These are phyloP conservation scores for Erpornis zantholeuca DNA, from an alignment of 2,113 vertebrate genomes.

Conservation along the genomic window DNA sequence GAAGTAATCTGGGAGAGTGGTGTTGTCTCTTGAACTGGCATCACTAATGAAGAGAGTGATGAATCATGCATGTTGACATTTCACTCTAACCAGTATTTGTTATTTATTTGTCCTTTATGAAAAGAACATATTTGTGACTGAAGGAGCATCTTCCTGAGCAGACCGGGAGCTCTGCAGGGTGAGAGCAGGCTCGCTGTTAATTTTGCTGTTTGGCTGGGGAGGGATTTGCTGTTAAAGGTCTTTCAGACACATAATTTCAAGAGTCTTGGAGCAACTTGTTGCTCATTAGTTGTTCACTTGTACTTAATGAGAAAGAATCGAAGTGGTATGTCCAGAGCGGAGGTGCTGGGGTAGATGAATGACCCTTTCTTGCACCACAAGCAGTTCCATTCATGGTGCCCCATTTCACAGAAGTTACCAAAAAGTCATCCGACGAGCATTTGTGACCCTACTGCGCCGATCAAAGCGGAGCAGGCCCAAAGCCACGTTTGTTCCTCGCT, in stretches of 20 bases:
- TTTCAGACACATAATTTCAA: fast-evolving
- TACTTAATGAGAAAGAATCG: not conserved
- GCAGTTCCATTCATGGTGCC: not conserved
- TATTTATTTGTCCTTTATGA: slow-evolving; percentile 15
- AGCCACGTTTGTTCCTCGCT: not conserved
- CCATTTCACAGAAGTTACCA: not conserved
- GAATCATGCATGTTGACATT: slow-evolving; percentile 38
- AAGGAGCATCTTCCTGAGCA: not conserved
- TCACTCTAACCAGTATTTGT: not conserved
- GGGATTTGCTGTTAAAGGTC: not conserved
- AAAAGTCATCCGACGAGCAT: not conserved
- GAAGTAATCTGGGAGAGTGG: not conserved
- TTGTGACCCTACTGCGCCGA: not conserved
- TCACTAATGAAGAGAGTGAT: not conserved
- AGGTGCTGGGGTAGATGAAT: not conserved
- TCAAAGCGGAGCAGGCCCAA: not conserved
- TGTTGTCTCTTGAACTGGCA: not conserved
- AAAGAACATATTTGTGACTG: not conserved
- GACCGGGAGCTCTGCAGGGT: not conserved
- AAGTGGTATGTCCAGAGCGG: not conserved
- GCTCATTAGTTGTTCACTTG: not conserved
- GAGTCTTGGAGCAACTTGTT: not conserved
- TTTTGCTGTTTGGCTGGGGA: not conserved
- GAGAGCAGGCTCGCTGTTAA: not conserved
- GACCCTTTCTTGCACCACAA: not conserved